Conservation (phyloP, 2,888 invertebrate genomes). For the Congeria kusceri region DNA sequence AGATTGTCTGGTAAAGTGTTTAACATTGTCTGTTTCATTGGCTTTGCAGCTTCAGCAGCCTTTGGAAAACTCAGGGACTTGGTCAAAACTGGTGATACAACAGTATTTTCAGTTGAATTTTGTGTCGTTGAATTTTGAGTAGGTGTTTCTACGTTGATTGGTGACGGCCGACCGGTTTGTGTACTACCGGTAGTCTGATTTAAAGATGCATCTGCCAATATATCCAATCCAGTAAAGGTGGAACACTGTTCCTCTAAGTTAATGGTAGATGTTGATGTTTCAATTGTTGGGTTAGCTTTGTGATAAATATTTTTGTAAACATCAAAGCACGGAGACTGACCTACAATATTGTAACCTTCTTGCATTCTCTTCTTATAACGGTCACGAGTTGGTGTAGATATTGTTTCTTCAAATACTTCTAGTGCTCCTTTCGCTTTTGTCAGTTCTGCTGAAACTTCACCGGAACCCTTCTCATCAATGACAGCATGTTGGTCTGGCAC, state of each 20-base stretch:
- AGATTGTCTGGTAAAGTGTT: constrained; percentile 21
- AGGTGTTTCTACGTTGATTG: too few species aligned
- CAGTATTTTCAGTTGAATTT: too few species aligned
- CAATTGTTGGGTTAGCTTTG: constrained; percentile 22
- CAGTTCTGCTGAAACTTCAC: constrained; percentile 1
- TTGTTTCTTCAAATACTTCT: constrained; percentile 24
- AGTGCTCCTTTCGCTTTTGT: constrained; percentile 35
- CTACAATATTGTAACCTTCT: too few species aligned
- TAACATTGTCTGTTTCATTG: too few species aligned
- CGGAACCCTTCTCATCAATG: constrained; percentile 2
- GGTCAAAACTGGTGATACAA: constrained; percentile 8
- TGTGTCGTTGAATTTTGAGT: too few species aligned
- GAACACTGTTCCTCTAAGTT: too few species aligned
- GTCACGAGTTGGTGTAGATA: constrained; percentile 15
- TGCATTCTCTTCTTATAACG: constrained; percentile 31
- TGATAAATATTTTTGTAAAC: constrained; percentile 35
- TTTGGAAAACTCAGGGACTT: constrained; percentile 19
- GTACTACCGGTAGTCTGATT: too few species aligned
- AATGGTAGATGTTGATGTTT: neutral
- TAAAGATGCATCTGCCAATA: constrained; percentile 16
- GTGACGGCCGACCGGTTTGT: too few species aligned
- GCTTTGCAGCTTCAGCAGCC: constrained; percentile 7
- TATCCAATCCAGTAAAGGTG: constrained; percentile 11
- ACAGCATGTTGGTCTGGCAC: neutral
- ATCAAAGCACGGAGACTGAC: constrained; percentile 31